Percentiles rank a stretch among this genome's conserved stretches.
phyloP scores from a whole-genome alignment of 2,888 invertebrate genomes.

The Amphiduros pacificus region DNA sequence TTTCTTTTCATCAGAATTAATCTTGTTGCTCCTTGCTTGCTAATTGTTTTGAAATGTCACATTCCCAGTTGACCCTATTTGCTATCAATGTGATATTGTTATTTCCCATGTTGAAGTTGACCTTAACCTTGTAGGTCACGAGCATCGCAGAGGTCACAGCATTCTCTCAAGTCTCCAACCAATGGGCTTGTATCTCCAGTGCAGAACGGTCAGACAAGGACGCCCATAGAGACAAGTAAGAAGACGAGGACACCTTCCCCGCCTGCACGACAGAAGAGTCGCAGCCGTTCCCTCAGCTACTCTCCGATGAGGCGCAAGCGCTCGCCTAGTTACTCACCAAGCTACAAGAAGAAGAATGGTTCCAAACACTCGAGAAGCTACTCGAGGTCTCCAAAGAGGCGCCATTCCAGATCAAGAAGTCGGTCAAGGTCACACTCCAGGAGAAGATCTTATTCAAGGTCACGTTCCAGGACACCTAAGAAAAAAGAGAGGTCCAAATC shows the following conservation, averaged over 20 bases:
- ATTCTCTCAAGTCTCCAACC: constrained; percentile 1
- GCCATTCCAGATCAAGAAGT: constrained; percentile 3
- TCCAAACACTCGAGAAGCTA: neutral
- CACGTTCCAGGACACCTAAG: constrained; percentile 7
- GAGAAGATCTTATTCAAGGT: constrained; percentile 10
- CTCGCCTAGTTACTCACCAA: neutral
- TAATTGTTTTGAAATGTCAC: too few species aligned
- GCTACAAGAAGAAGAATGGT: neutral
- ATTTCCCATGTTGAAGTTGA: too few species aligned
- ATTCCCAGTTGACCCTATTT: too few species aligned
- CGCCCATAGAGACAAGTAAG: neutral
- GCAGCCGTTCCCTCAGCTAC: constrained; percentile 13
- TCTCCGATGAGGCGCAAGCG: neutral
- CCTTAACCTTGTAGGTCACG: constrained; percentile 15
- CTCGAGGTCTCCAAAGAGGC: neutral
- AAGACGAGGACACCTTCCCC: neutral
- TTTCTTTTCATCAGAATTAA: too few species aligned
- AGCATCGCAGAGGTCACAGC: constrained; percentile 8
- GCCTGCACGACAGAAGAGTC: neutral
- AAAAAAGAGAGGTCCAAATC: too few species aligned
- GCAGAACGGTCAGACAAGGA: constrained; percentile 3
- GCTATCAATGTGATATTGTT: too few species aligned
- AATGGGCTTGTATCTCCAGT: neutral
- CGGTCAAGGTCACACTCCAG: constrained; percentile 4
- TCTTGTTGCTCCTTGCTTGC: too few species aligned